Evolutionary conservation across 2,113 vertebrate species (phyloP).

Genomic region (Nothoprocta pentlandii): DNA sequence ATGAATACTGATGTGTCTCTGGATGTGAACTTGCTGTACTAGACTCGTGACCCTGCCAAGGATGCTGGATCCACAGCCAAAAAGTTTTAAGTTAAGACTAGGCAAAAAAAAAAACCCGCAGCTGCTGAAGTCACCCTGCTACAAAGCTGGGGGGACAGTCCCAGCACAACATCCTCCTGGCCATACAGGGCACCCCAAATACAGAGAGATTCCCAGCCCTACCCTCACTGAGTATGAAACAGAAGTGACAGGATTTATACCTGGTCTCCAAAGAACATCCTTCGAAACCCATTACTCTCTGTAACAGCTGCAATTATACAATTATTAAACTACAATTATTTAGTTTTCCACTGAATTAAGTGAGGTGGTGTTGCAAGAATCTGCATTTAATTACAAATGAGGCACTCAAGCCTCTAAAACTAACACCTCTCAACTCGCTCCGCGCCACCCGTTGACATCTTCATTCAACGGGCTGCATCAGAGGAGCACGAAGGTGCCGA

Average conservation of each 20-base stretch:
- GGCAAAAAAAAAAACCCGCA: neutral
- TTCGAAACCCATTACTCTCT: neutral
- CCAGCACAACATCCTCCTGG: accelerated
- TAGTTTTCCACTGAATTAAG: neutral
- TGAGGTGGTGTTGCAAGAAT: neutral
- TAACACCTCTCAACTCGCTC: neutral
- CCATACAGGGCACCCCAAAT: neutral
- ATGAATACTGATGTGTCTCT: neutral
- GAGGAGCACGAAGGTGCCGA: neutral
- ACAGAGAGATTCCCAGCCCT: neutral
- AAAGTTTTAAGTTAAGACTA: neutral
- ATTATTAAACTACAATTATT: neutral
- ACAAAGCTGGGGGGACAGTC: neutral
- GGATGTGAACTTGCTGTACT: neutral
- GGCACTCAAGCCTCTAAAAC: neutral
- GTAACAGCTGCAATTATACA: neutral
- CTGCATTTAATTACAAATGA: neutral
- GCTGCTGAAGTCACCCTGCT: neutral
- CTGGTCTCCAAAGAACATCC: neutral
- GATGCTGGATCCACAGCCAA: neutral
- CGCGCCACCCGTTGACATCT: neutral
- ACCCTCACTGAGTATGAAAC: neutral
- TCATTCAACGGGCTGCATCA: neutral
- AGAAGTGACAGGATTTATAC: neutral
- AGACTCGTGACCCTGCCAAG: neutral